These are phyloP conservation scores for Hippasteria phrygiana DNA, from an alignment of 53 echinoderm and acorn worm species.

Conservation along the genomic window DNA sequence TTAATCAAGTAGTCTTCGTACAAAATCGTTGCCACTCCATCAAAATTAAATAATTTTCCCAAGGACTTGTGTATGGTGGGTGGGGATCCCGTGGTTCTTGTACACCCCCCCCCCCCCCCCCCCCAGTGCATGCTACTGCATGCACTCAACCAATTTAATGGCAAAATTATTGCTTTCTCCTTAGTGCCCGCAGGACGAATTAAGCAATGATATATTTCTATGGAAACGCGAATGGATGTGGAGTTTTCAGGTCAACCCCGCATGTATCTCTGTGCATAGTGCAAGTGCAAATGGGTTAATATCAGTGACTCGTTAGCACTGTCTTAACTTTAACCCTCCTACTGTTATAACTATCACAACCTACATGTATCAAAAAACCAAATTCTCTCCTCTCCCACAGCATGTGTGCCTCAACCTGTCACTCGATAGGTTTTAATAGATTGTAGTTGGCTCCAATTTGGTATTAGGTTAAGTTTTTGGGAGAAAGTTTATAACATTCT, in stretches of 20 bases:
- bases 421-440: too few species aligned
- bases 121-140: background rate
- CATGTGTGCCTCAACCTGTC: too few species aligned
- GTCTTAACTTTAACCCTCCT: too few species aligned
- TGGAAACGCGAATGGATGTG: background rate
- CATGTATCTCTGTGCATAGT: background rate
- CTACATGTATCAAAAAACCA: too few species aligned
- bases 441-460: too few species aligned
- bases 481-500: too few species aligned
- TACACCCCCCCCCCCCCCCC: background rate
- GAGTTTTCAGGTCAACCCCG: background rate
- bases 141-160: conserved; percentile 46
- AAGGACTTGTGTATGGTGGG: background rate
- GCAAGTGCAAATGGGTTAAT: background rate
- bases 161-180: conserved; percentile 17
- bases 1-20: conserved; percentile 29
- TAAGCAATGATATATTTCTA: conserved; percentile 5
- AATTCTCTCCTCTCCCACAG: too few species aligned
- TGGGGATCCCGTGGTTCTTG: background rate
- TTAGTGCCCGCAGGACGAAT: conserved; percentile 25
- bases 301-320: too few species aligned
- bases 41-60: conserved; percentile 12
- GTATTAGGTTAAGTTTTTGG: too few species aligned
- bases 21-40: conserved; percentile 36
- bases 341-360: too few species aligned